A percentile compares a stretch with the other conserved stretches of the same genome.
Evolutionary conservation across 2,888 invertebrate genomes (phyloP).

Genomic region (Petrolisthes cinctipes): DNA sequence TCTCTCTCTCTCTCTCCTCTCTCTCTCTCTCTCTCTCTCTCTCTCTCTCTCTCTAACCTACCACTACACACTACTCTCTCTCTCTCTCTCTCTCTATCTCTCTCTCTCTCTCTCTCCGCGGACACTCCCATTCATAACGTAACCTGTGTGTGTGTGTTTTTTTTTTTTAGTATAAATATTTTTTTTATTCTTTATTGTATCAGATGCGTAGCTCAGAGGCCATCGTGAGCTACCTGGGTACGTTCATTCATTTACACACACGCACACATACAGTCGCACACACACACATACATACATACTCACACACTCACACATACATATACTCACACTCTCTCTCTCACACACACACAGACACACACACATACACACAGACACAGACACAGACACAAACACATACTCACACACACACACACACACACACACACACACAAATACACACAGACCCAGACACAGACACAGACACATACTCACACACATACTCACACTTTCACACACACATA

Average conservation of each 20-base stretch:
- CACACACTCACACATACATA: too few relatives aligned
- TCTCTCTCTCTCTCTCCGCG: not conserved
- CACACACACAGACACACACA: too few relatives aligned
- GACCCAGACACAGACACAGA: too few relatives aligned
- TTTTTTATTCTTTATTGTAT: not conserved
- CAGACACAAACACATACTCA: too few relatives aligned
- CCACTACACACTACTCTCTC: not conserved
- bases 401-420: too few relatives aligned
- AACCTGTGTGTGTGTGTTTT: not conserved
- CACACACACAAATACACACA: too few relatives aligned
- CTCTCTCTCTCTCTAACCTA: not conserved
- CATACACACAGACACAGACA: too few relatives aligned
- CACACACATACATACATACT: not conserved
- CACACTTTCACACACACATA: too few relatives aligned
- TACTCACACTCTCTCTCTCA: too few relatives aligned
- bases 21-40: not conserved
- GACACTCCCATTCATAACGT: not conserved
- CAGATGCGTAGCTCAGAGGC: not conserved
- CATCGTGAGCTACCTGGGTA: too few relatives aligned
- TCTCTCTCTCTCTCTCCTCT: not conserved
- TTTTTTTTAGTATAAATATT: not conserved
- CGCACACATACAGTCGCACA: not conserved
- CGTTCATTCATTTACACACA: not conserved
- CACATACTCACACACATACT: too few relatives aligned
- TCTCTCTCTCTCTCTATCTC: not conserved